Evolutionary conservation across 2,888 invertebrate genomes (phyloP).

Genomic region (Helicoverpa assulta): DNA sequence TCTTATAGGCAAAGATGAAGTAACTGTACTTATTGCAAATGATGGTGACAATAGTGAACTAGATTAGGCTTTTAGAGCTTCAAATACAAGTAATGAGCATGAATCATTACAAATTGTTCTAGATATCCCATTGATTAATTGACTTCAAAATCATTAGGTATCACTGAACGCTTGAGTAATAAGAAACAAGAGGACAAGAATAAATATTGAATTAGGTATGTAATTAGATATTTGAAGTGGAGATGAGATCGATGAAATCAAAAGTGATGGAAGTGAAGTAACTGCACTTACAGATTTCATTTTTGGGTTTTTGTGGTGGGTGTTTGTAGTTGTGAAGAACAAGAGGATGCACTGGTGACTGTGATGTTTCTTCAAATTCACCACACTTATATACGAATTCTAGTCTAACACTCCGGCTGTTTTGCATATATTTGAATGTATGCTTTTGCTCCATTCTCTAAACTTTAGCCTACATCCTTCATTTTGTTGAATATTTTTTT

Average conservation of each 20-base stretch:
- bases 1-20: conserved; percentile 6
- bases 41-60: background rate
- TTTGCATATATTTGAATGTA: conserved; percentile 75
- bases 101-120: background rate
- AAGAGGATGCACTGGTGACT: conserved; percentile 71
- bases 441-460: conserved; percentile 40
- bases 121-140: background rate
- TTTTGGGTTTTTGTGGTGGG: conserved; percentile 65
- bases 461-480: conserved; percentile 30
- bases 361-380: conserved; percentile 65
- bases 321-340: conserved; percentile 54
- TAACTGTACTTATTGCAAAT: conserved; percentile 1
- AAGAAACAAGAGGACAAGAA: background rate
- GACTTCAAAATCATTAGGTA: background rate
- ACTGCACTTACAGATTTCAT: conserved; percentile 81
- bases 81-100: background rate
- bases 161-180: background rate
- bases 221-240: background rate
- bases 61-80: background rate
- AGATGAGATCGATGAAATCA: background rate
- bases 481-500: conserved; percentile 33
- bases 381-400: conserved; percentile 75
- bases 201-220: background rate
- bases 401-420: conserved; percentile 35
- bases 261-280: conserved; percentile 20